These are phyloP conservation scores for Budorcas taxicolor DNA, from an alignment of 2,113 vertebrate species.

Conservation along the genomic window DNA sequence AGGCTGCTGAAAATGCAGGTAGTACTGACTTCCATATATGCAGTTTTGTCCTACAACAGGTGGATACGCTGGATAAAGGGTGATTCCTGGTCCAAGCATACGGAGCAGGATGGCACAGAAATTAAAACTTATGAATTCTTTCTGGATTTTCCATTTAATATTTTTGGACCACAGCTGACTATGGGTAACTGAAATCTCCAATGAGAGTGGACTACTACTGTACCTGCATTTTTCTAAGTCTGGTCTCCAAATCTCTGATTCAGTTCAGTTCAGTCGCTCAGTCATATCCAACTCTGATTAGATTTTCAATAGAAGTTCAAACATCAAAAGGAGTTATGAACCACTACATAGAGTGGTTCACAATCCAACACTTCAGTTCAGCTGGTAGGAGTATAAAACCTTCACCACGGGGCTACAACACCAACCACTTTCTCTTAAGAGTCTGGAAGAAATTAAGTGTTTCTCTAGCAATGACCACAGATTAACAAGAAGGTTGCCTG, in stretches of 20 bases:
- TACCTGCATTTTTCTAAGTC: too few relatives aligned
- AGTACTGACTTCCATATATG: background rate
- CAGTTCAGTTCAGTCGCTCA: too few relatives aligned
- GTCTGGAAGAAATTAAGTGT: background rate
- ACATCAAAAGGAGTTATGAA: background rate
- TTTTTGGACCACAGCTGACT: background rate
- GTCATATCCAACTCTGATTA: background rate
- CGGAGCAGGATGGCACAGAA: background rate
- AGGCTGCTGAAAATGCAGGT: background rate
- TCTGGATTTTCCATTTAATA: background rate
- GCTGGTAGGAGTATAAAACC: background rate
- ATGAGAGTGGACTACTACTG: background rate
- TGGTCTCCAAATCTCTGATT: background rate
- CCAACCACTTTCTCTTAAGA: background rate
- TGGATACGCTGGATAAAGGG: background rate
- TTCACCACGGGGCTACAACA: background rate
- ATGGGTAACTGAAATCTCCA: background rate
- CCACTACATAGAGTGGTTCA: background rate
- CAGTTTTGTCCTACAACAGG: background rate
- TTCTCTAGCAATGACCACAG: background rate
- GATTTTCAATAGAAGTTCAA: background rate
- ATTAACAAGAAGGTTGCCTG: background rate
- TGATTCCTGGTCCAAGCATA: background rate
- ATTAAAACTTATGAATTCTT: background rate
- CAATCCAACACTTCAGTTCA: background rate